These are phyloP conservation scores for Gopherus evgoodei DNA, from an alignment of 2,113 vertebrate genomes.

Conservation along the genomic window DNA sequence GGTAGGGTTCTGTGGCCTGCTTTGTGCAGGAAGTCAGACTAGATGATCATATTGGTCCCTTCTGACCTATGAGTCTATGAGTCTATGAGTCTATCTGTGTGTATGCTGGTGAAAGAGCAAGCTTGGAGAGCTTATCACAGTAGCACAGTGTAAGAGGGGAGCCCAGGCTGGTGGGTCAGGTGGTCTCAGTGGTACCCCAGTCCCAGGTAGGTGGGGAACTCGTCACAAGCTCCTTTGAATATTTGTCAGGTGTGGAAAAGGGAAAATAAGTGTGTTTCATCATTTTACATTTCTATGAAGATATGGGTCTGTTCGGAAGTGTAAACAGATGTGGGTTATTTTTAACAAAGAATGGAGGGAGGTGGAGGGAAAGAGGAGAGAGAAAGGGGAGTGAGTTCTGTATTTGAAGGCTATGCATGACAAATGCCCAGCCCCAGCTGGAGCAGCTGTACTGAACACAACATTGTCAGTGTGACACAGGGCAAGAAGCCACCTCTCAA, in stretches of 20 bases:
- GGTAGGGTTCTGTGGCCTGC: too few species aligned
- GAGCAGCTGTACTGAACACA: neutral
- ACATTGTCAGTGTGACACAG: neutral
- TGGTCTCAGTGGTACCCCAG: too few species aligned
- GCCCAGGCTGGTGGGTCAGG: too few species aligned
- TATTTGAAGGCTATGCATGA: neutral
- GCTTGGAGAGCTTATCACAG: too few species aligned
- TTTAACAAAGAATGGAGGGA: neutral
- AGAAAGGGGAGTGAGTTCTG: neutral
- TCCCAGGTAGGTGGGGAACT: too few species aligned
- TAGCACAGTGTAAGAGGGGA: too few species aligned
- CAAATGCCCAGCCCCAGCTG: neutral
- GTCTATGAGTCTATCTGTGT: too few species aligned
- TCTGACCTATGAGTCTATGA: too few species aligned
- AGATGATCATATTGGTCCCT: too few species aligned
- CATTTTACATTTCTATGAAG: neutral
- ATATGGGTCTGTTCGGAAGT: neutral
- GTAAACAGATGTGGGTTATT: too few species aligned
- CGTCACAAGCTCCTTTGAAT: neutral
- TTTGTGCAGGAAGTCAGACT: too few species aligned
- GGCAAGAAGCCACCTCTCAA: neutral
- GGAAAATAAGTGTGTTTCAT: neutral
- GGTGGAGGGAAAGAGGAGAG: neutral
- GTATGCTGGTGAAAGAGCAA: too few species aligned
- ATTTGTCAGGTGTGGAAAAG: neutral